Evolutionary conservation across 2,888 invertebrate genomes (phyloP).

Genomic region (Caenorhabditis sp.): DNA sequence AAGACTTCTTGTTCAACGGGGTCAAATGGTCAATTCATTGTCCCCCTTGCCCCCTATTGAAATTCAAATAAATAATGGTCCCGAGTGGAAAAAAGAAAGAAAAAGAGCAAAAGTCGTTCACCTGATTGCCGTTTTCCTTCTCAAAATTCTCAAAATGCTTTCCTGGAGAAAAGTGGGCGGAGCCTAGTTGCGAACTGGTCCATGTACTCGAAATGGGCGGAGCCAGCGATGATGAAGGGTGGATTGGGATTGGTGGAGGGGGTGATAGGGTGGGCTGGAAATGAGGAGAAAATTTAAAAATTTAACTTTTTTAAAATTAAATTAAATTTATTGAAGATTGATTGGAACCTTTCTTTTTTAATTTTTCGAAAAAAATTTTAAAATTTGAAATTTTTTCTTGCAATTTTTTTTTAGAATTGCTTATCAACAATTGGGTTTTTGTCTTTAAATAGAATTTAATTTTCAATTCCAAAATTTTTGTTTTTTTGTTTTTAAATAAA

Average conservation of each 20-base stretch:
- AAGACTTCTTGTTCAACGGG: neutral
- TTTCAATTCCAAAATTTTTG: too few species aligned
- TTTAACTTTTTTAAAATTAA: too few species aligned
- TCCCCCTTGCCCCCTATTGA: constrained; percentile 24
- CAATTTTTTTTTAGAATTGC: too few species aligned
- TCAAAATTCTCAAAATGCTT: constrained; percentile 34
- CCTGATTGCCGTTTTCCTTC: constrained; percentile 33
- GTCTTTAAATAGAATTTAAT: too few species aligned
- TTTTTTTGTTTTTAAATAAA: too few species aligned
- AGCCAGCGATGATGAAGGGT: neutral
- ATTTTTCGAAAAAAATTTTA: neutral
- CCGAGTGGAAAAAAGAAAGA: too few species aligned
- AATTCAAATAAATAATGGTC: constrained; percentile 44
- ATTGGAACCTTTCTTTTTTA: too few species aligned
- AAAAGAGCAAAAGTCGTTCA: constrained; percentile 20
- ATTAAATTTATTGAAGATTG: too few species aligned
- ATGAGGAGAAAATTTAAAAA: neutral
- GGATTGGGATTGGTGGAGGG: constrained; percentile 7
- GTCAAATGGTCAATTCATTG: neutral
- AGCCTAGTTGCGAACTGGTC: constrained; percentile 39
- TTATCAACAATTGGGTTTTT: too few species aligned
- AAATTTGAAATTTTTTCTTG: neutral
- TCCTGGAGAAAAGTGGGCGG: constrained; percentile 51
- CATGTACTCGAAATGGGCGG: constrained; percentile 31
- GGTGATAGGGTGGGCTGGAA: constrained; percentile 32